Percentiles rank a stretch among this genome's conserved stretches.
Evolutionary conservation across 2,888 invertebrate species (phyloP).

Genomic region (Melolontha melolontha): DNA sequence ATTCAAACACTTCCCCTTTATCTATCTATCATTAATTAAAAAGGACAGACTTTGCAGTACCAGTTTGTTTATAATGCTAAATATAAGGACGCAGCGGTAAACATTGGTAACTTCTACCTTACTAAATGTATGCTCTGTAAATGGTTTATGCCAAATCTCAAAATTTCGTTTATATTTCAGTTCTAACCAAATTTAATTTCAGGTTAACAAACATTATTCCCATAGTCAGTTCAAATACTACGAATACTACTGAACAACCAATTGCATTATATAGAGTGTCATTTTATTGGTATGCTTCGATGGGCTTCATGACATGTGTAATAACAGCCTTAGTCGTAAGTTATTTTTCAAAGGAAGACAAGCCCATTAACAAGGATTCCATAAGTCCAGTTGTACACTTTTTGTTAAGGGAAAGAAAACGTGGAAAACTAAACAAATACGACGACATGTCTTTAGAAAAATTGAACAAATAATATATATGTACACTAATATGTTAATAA

Average conservation of each 20-base stretch:
- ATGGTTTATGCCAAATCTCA: too few species aligned
- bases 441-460: slow-evolving; percentile 3
- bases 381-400: slow-evolving; percentile 66
- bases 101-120: too few species aligned
- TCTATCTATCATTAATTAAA: too few species aligned
- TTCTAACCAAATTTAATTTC: slow-evolving; percentile 8
- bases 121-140: too few species aligned
- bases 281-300: slow-evolving; percentile 76
- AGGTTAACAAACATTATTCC: not conserved
- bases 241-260: slow-evolving; percentile 49
- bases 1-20: too few species aligned
- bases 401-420: not conserved
- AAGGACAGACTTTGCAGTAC: too few species aligned
- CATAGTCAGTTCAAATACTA: not conserved
- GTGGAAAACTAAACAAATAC: not conserved
- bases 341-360: slow-evolving; percentile 68
- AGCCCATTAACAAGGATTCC: slow-evolving; percentile 70
- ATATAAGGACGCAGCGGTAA: too few species aligned
- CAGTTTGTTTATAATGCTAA: too few species aligned
- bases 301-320: slow-evolving; percentile 72
- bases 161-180: too few species aligned
- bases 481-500: too few species aligned
- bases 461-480: not conserved
- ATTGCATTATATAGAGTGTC: slow-evolving; percentile 74
- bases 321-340: slow-evolving; percentile 74